Evolutionary conservation across 2,797 vertebrate genomes (phyloP).

Genomic region (Trachurus trachurus): DNA sequence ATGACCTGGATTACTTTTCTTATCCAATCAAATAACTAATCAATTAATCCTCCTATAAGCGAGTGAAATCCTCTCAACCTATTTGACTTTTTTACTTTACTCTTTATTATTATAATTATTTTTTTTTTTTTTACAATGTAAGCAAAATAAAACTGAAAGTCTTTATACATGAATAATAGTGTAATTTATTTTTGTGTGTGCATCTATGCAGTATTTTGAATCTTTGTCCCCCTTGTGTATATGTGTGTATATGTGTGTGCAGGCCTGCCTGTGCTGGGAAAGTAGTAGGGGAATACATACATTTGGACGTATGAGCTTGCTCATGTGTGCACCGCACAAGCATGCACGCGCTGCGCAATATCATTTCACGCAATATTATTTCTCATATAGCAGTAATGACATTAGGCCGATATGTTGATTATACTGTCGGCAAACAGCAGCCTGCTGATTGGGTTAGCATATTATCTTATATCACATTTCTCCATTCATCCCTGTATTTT

Average conservation of each 20-base stretch:
- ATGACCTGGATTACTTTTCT: constrained; percentile 23
- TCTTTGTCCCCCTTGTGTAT: constrained; percentile 14
- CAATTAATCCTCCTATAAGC: constrained; percentile 34
- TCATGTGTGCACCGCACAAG: constrained; percentile 50
- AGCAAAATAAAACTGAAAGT: constrained; percentile 11
- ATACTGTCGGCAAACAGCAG: constrained; percentile 85
- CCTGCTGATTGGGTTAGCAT: constrained; percentile 83
- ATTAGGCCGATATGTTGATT: constrained; percentile 85
- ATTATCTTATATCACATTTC: constrained; percentile 84
- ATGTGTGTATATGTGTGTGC: constrained; percentile 27
- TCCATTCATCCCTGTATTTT: constrained; percentile 79
- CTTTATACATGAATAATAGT: background rate
- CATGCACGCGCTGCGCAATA: constrained; percentile 66
- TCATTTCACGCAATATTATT: constrained; percentile 84
- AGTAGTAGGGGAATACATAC: constrained; percentile 47
- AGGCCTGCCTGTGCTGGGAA: constrained; percentile 25
- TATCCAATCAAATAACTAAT: constrained; percentile 35
- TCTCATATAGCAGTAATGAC: constrained; percentile 85
- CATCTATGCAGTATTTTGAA: constrained; percentile 28
- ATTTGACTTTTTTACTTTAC: background rate
- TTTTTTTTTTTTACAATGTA: background rate
- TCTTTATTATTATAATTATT: background rate
- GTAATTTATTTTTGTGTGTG: background rate
- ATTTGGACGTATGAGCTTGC: constrained; percentile 50
- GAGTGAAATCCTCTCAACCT: constrained; percentile 7